Base-by-base conservation (phyloP, 2,797 vertebrate species). In the Naso thynnoides region DNA sequence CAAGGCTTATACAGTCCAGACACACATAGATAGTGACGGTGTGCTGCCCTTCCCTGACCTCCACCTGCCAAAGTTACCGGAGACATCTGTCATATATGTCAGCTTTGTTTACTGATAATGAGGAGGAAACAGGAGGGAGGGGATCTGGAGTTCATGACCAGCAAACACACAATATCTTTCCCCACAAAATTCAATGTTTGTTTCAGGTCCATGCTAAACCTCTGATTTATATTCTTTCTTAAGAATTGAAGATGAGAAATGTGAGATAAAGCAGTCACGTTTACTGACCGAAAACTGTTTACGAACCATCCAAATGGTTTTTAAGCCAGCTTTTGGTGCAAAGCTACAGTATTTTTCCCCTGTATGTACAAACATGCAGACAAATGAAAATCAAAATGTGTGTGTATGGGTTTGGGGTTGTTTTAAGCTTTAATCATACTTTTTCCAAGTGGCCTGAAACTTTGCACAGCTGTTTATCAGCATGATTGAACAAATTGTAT, bases 1-100 rank as follows among this genome's bases (percentile, higher is more conserved):
- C 54, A 93, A 93, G 73, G 86, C 90, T 54, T 93, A 91, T 83
- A 92, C 91, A 4, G 89, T 93, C 16, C 90, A 90, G 65, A 93
- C 91, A 0, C 88, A 89, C 65, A 92, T 92, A 76, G 87, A 84
- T 78, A 83, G 81, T 4, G 72, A 89, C 0, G 91, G 91, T 11
- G 15, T 38, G 11, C 75, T 93, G 78, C 92, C 92, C 4, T 93
- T 93, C 41, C 90, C 86, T 1, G 78, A 92, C 27, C 89, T 92
- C 16, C 72, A 90, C 42, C 78, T 93, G 66, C 78, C 83, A 2
- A 90, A 81, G 50, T 39, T 93, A 52, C 89, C 83, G 44, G 88
- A 87, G 70, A 80, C 90, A 2, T 85, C 90, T 0, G 85, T 86
- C 69, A 91, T 93, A 52, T 91, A 91, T 26, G 91, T 93, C 64